Percentiles rank a stretch among this genome's conserved stretches.
Conservation (phyloP, 2,797 vertebrate species). For the Allobates femoralis region DNA sequence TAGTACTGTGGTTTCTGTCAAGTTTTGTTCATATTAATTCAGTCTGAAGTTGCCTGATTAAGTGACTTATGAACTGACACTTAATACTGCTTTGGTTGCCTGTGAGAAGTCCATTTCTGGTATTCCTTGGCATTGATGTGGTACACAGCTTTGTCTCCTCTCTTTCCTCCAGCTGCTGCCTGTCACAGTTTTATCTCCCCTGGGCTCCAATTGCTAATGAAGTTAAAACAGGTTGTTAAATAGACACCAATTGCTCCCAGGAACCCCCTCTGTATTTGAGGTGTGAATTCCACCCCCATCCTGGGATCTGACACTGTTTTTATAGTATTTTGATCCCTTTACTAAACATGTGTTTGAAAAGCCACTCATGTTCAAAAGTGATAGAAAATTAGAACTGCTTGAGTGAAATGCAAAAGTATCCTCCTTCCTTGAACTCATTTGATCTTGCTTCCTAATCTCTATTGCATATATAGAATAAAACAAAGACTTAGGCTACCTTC, state of each 20-base stretch:
- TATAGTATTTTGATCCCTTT: constrained; percentile 62
- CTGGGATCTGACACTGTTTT: constrained; percentile 55
- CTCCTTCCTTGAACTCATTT: background rate
- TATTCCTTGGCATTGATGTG: constrained; percentile 30
- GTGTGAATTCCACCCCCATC: constrained; percentile 60
- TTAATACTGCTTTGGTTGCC: background rate
- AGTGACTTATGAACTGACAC: constrained; percentile 15
- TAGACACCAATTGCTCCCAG: constrained; percentile 58
- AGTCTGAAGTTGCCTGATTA: constrained; percentile 5
- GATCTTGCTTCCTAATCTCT: constrained; percentile 1
- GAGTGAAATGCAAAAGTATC: background rate
- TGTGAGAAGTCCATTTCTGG: background rate
- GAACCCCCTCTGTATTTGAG: constrained; percentile 28
- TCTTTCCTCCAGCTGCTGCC: constrained; percentile 44
- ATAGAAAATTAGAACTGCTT: constrained; percentile 34
- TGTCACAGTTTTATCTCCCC: constrained; percentile 55
- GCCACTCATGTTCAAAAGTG: constrained; percentile 41
- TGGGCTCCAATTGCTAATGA: constrained; percentile 54
- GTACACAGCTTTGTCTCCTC: constrained; percentile 39
- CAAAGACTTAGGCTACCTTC: too few species aligned
- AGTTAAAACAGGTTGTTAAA: constrained; percentile 59
- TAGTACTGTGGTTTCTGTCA: background rate
- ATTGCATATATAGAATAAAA: background rate
- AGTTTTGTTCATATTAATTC: background rate
- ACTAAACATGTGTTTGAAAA: constrained; percentile 53